Evolutionary conservation across 2,888 invertebrate species (phyloP), one percentile per base, ranked within the genome.

Genomic region (Aleiodes alternator): DNA sequence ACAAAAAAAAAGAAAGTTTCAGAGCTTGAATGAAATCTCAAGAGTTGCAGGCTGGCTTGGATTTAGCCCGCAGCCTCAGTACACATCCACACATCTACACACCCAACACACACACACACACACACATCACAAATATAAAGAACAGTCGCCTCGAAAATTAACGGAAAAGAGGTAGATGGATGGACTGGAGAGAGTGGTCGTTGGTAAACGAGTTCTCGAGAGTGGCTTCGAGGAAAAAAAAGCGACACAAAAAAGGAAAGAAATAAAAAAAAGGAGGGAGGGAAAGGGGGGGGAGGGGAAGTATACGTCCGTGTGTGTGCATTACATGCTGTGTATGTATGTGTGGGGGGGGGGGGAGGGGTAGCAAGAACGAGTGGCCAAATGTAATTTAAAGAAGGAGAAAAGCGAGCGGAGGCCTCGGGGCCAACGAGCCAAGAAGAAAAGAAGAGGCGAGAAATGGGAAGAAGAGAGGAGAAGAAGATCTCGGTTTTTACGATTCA

Each of bases 321-420:
- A 48, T 38, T 34, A 12, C 38, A 14, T 5, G n/a, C 14, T 51
- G 51, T 51, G n/a, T 51, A n/a, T 51, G 51, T 51, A 4, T 31
- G 23, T 23, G 23, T 23, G 23, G 23, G 56, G 55, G 73, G 29
- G 75, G 57, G 69, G 72, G 73, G n/a, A n/a, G 73, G 78, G 80
- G 83, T 82, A 83, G 82, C 83, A 83, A 84, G 31, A 84, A 85
- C 86, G 85, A 87, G 86, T 85, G 86, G 87, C 86, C 87, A 86
- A 87, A 87, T 86, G 87, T 87, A 87, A 87, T 87, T 87, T 87
- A 86, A 87, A 86, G 85, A 85, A 85, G 84, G 81, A 84, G 83
- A 84, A 83, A 85, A 85, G 48, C 70, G 73, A 61, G 61, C 14
- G 23, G 53, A 55, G 70, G 71, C 74, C 76, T 77, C 82, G 76